Base-by-base conservation (phyloP, 2,113 vertebrate genomes). In the Psilopogon haemacephalus region DNA sequence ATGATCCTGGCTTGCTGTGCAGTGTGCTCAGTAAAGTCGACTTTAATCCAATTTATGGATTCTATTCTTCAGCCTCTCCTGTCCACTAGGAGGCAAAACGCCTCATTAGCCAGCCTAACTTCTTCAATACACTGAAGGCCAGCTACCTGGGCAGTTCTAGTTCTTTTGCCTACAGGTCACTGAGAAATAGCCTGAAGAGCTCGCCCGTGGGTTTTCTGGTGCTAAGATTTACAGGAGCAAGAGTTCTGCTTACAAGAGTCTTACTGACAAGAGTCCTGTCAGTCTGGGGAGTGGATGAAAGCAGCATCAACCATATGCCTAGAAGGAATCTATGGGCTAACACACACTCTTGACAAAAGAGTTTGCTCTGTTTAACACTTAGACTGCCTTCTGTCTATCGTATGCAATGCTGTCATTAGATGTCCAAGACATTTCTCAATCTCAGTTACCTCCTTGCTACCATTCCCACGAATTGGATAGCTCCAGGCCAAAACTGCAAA, bases 31-130 rank as follows among this genome's bases (percentile, higher is more conserved):
- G 9, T 12, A 35, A 78, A 7, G 65, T 58, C 68, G 48, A 6
- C 40, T 70, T 67, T 15, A 52, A 21, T 5, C 11, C 44, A 37
- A 56, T 28, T 93, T 28, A 85, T 11, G 9, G 54, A 93, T 70
- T 76, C 81, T 67, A 71, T 70, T 71, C 94, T 88, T 48, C 40
- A 52, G 19, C 46, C 24, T 52, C 17, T 35, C 48, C 52, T 71
- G 35, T 91, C 94, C 89, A 95, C 97, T 23, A 97, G 97, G 97
- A 97, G 97, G 97, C 97, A 97, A 97, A 97, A 59, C 20, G 55
- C 60, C 87, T 92, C 55, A 23, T 67, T 33, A 84, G 60, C 2
- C 26, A 86, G 73, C 56, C 54, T 44, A 71, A 55, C 52, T 91
- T 80, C 79, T 33, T 18, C 23, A 11, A 0, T 4, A 65, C 75